Evolutionary conservation across 2,113 vertebrate species (phyloP).

Genomic region (Natator depressus): DNA sequence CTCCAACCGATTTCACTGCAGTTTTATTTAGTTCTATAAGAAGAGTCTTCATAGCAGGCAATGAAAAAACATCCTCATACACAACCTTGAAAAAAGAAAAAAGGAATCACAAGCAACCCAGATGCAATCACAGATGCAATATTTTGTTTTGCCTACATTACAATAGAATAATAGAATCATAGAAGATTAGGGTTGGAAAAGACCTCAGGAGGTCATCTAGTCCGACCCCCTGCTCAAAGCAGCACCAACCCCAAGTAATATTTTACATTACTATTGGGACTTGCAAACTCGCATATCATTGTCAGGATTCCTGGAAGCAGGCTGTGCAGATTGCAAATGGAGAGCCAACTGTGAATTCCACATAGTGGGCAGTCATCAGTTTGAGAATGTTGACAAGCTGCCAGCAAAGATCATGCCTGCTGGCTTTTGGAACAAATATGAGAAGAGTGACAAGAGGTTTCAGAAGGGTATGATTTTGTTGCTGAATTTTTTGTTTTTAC

Average conservation of each 20-base stretch:
- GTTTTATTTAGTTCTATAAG: not conserved
- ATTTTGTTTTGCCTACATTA: not conserved
- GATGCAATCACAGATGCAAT: not conserved
- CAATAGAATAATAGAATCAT: no score
- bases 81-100: not conserved
- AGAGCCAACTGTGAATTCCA: not conserved
- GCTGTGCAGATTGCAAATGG: not conserved
- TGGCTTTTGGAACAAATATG: not conserved
- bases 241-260: no score
- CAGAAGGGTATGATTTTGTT: not conserved
- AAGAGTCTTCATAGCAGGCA: not conserved
- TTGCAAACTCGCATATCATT: not conserved
- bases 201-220: no score
- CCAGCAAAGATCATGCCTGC: not conserved
- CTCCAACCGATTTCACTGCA: not conserved
- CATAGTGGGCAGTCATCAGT: not conserved
- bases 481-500: not conserved
- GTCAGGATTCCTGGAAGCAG: not conserved
- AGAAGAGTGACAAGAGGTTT: not conserved
- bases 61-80: not conserved
- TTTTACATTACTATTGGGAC: fast-evolving
- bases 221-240: no score
- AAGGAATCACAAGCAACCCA: not conserved
- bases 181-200: no score
- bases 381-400: not conserved